Conservation (phyloP, 1,140 invertebrate species). For the Belonocnema kinseyi region DNA sequence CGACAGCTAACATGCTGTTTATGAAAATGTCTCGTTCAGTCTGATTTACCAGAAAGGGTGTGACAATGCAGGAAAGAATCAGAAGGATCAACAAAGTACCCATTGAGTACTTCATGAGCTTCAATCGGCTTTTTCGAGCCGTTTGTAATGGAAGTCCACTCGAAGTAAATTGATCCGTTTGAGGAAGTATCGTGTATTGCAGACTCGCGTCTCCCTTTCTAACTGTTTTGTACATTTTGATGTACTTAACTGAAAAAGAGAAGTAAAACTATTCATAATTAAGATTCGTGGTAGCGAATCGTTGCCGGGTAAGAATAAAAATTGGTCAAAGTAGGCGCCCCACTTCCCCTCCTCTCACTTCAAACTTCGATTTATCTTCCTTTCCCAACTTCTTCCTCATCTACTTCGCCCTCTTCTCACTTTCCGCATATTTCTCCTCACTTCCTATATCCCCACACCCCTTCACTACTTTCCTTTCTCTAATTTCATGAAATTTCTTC, state of each 20-base stretch:
- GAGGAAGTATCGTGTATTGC: conserved; percentile 84
- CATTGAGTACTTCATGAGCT: conserved; percentile 51
- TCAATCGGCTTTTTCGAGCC: conserved; percentile 38
- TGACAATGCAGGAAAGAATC: conserved; percentile 51
- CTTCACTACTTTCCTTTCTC: too few species aligned
- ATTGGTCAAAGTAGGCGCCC: too few species aligned
- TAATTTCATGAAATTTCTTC: too few species aligned
- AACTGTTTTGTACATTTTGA: conserved; percentile 83
- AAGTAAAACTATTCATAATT: background rate
- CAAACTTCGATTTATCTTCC: too few species aligned
- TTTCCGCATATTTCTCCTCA: too few species aligned
- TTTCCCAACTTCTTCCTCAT: too few species aligned
- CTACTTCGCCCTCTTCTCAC: too few species aligned
- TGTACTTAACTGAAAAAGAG: conserved; percentile 37
- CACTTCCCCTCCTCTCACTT: too few species aligned
- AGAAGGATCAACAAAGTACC: conserved; percentile 47
- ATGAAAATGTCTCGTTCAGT: conserved; percentile 34
- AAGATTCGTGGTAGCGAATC: too few species aligned
- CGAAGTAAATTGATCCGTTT: conserved; percentile 81
- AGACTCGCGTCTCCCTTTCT: conserved; percentile 83
- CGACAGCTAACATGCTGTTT: background rate
- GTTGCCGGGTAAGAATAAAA: too few species aligned
- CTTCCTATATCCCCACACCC: too few species aligned
- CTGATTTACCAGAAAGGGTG: conserved; percentile 56
- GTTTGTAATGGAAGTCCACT: conserved; percentile 32